These are phyloP conservation scores for Aepyceros melampus DNA, from an alignment of 2,113 vertebrate species.

Conservation along the genomic window DNA sequence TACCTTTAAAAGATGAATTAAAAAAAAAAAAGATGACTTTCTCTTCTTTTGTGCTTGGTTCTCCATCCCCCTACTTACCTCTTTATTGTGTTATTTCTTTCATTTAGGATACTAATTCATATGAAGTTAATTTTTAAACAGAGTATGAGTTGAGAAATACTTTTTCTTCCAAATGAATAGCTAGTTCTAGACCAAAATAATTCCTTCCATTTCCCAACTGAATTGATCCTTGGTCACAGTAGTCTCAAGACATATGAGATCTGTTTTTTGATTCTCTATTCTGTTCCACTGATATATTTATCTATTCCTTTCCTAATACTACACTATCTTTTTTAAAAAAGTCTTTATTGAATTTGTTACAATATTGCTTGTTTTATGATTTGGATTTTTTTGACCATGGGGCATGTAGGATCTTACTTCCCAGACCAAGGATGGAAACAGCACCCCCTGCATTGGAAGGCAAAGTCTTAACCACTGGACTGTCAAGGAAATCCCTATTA, in stretches of 20 bases:
- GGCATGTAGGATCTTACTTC: background rate
- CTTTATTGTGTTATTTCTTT: background rate
- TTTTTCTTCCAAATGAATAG: background rate
- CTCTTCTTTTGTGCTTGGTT: background rate
- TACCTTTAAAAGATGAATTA: background rate
- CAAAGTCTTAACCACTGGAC: background rate
- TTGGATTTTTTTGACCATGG: background rate
- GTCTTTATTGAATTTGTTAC: background rate
- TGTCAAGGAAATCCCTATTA: background rate
- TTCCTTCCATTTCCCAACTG: background rate
- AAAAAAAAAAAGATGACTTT: background rate
- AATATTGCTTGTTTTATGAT: background rate
- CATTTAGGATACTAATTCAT: background rate
- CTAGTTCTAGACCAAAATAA: background rate
- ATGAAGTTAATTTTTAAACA: background rate
- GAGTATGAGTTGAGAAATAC: background rate
- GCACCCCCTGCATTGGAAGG: background rate
- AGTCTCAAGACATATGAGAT: background rate
- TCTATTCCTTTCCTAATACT: background rate
- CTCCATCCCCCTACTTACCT: background rate
- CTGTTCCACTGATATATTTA: background rate
- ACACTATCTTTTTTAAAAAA: fast-evolving
- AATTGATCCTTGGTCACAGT: background rate
- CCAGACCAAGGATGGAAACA: background rate
- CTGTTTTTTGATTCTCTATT: background rate